Evolutionary conservation across 2,888 invertebrate genomes (phyloP), one percentile per base, ranked within the genome.

Genomic region (Lasioglossum marginatum): DNA sequence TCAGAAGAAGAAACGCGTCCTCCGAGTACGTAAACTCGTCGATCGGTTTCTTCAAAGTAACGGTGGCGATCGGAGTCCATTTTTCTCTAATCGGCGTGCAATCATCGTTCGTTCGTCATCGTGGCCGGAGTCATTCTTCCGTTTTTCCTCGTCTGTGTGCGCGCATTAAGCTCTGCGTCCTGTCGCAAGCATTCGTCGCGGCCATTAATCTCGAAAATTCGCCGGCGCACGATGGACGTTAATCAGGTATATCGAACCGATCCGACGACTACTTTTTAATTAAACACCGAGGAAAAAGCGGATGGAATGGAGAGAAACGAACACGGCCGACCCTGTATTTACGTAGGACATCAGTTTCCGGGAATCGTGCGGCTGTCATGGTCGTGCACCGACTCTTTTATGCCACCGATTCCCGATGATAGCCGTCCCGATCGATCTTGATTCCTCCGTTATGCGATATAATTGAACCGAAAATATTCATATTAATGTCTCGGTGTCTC

Each of bases 151-250:
- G 27, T 14, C 60, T 72, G 82, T 63, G 85, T 74, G 77, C 12
- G 79, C 89, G 90, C 87, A 88, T 90, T 91, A 84, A 91, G 88
- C 89, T 83, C 85, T 71, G 80, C 75, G 79, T 85, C 82, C 90
- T 89, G 91, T 89, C 90, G 86, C 68, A 77, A 82, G 66, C 86
- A 73, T 81, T 81, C 84, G 82, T 85, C 79, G 68, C 75, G 81
- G 75, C 85, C 90, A 91, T 90, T 91, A 91, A 90, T 90, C 91
- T 91, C 86, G 78, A 91, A 63, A 91, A 91, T 91, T 91, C 87
- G 90, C 85, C 45, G 81, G 78, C 85, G 74, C 74, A 89, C 88
- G 89, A 83, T 60, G 80, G 88, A 91, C 91, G 89, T 89, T 90
- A 90, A 90, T 90, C 91, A 91, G 88, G 87, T 89, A 84, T 90